Base-by-base conservation (phyloP, 2,113 vertebrate genomes). In the Mesocricetus auratus region DNA sequence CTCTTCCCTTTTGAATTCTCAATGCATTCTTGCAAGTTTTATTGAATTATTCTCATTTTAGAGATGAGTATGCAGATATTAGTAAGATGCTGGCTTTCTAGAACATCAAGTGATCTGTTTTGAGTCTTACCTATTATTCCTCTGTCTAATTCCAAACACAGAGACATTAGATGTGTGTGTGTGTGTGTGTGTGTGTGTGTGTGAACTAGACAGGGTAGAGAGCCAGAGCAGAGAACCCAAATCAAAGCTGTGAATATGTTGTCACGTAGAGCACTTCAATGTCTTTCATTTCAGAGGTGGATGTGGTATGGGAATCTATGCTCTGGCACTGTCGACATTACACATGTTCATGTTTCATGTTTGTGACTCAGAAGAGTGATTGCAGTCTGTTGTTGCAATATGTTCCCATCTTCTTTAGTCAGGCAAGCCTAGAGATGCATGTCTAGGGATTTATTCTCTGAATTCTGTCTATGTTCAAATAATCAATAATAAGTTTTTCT, bases 151-250 rank as follows among this genome's bases (percentile, higher is more conserved):
- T 90, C 60, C 13, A 26, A n/a, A 89, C 64, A 64, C 33, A 36
- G 29, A 66, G 60, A 64, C 0, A 0, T 36, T n/a, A 4, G 1
- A 5, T 36, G 17, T 1, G 7, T 0, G 4, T 9, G 62, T 9
- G 62, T 64, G 62, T 8, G 62, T 62, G 62, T 62, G 60, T 62
- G 60, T 62, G 60, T 58, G 56, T 58, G 56, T 58, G 56, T 58
- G 56, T 13, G 7, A 39, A 19, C 15, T 19, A 0, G 17, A 29
- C 1, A n/a, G 36, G 8, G 17, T 64, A 50, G 83, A 39, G 10
- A 73, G 68, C 12, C 5, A 60, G 31, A 31, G 5, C 7, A 2
- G 42, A 39, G 50, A 31, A 36, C 17, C 39, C 33, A 39, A 82
- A 33, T 45, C 39, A 62, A 47, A 66, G 39, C 47, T 74, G 3